Base-by-base conservation (phyloP, 2,888 invertebrate species). In the Zootermopsis nevadensis region DNA sequence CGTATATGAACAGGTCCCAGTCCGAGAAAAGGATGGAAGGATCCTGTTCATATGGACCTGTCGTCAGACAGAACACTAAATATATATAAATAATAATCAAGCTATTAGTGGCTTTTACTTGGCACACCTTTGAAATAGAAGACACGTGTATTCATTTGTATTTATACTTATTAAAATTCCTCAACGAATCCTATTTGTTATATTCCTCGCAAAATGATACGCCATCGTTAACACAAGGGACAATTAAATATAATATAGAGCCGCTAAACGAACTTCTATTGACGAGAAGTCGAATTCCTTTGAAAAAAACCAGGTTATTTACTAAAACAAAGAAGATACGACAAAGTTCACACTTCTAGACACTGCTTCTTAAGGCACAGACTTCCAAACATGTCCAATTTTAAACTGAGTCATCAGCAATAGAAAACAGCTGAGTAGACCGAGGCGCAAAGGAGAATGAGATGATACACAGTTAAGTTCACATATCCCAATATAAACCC, bases 281-380 rank as follows among this genome's bases (percentile, higher is more conserved):
- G 77, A 55, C 77, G 55, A 55, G 55, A 77, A 24, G n/a, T 33
- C 55, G 55, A 77, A 77, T 77, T 77, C 77, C 77, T 77, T 55
- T 55, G 19, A 35, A 55, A 24, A 55, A 77, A 48, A 30, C 19
- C 66, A 30, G 30, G 19, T 12, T 19, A 31, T 1, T 4, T 33
- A 19, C 33, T 3, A 19, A 66, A 66, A 66, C 1, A 66, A 66
- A 48, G n/a, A n/a, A 27, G 27, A 27, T 12, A 69, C 15, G 7
- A 24, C 1, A 12, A 33, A 31, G 33, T 69, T 66, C 10, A 69
- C 31, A 33, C 30, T 33, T 15, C 69, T 31, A 22, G 33, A 30
- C 33, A 33, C 30, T 69, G 10, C 30, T 66, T 66, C 27, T 66
- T 30, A 27, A 66, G 30, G 19, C 19, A 48, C 48, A 48, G 4